Evolutionary conservation across 2,113 vertebrate genomes (phyloP).

Genomic region (Hipposideros armiger): DNA sequence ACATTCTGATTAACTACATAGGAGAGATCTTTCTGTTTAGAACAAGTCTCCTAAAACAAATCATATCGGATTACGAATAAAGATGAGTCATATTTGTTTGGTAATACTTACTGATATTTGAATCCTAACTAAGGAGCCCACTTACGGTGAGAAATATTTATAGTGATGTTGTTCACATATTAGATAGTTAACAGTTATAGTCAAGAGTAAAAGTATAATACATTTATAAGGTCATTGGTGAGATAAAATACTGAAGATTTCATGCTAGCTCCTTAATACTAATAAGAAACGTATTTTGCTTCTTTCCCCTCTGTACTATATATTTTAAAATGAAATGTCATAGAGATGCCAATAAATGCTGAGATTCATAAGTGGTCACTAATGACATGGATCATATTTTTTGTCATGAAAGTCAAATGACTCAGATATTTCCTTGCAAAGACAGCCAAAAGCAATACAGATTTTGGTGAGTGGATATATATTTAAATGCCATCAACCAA

Average conservation of each 20-base stretch:
- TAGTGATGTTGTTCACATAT: neutral
- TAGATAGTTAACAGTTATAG: conserved; percentile 20
- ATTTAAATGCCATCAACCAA: neutral
- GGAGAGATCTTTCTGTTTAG: conserved; percentile 72
- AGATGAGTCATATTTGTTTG: conserved; percentile 75
- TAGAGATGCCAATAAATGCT: neutral
- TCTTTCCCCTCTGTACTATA: neutral
- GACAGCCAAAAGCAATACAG: neutral
- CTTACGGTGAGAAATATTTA: conserved; percentile 55
- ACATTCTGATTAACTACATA: conserved; percentile 82
- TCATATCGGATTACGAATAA: conserved; percentile 59
- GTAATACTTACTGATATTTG: conserved; percentile 37
- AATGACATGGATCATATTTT: fast-evolving
- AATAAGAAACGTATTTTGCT: neutral
- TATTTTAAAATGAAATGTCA: neutral
- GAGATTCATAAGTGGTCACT: neutral
- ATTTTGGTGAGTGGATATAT: neutral
- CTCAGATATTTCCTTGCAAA: neutral
- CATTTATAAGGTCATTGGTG: neutral
- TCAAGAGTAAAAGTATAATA: conserved; percentile 7
- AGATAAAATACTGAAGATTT: conserved; percentile 25
- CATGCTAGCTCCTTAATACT: neutral
- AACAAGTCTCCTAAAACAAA: conserved; percentile 76
- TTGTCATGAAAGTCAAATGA: neutral
- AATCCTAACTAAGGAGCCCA: conserved; percentile 39